Conservation (phyloP, 2,113 vertebrate species). For the human region DNA sequence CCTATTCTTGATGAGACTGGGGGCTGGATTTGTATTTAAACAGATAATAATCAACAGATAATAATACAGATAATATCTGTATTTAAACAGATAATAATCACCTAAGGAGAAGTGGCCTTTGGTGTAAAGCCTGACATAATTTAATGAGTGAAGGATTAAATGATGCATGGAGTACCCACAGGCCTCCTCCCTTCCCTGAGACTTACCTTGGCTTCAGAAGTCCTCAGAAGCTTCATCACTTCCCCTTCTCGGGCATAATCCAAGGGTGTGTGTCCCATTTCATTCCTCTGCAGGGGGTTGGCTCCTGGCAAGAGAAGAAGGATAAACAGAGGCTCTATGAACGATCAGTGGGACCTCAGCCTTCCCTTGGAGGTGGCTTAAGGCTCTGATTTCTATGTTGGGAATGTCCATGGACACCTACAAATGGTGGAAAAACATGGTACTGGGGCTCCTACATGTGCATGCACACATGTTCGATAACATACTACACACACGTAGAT, state of each 20-base stretch:
- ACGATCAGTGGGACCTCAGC: background rate
- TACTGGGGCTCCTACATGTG: background rate
- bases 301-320: slow-evolving; percentile 87
- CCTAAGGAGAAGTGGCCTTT: background rate
- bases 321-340: background rate
- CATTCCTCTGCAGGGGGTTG: slow-evolving; percentile 92
- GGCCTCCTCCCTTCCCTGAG: background rate
- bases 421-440: background rate
- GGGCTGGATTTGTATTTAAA: slow-evolving; percentile 48
- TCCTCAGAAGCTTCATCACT: slow-evolving; percentile 87
- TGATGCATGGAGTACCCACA: background rate
- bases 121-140: slow-evolving; percentile 27
- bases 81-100: slow-evolving; percentile 54
- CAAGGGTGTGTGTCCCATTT: slow-evolving; percentile 92
- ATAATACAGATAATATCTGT: background rate
- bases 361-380: background rate
- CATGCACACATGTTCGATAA: background rate
- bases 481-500: background rate
- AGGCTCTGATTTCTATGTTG: background rate
- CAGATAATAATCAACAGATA: slow-evolving; percentile 14
- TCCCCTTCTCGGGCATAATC: slow-evolving; percentile 95
- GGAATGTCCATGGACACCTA: background rate
- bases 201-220: slow-evolving; percentile 91
- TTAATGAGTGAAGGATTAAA: slow-evolving; percentile 20
- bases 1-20: background rate